Percentiles rank a stretch among this genome's conserved stretches.
Evolutionary conservation across 2,797 vertebrate genomes (phyloP).

Genomic region (Tokudaia tokunoshimensis): DNA sequence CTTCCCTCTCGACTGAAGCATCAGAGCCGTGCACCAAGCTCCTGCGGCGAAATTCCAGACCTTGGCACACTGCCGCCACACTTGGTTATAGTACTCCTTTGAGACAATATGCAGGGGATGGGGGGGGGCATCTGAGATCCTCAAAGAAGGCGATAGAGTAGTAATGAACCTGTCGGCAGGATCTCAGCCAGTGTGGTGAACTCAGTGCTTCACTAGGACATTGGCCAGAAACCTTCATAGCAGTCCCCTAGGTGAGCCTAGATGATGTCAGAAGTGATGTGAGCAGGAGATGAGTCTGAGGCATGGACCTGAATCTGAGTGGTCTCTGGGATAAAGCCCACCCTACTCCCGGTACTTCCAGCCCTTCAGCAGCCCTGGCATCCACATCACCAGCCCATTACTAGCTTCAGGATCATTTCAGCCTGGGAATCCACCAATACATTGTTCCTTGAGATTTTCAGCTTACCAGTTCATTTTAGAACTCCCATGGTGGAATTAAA

Average conservation of each 20-base stretch:
- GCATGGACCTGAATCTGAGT: background rate
- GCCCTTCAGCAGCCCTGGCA: background rate
- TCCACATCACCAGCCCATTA: background rate
- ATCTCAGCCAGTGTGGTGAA: background rate
- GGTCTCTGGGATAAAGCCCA: background rate
- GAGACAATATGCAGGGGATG: too few species aligned
- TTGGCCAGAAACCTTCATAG: background rate
- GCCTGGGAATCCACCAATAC: background rate
- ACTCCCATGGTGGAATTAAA: background rate
- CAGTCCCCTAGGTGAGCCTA: background rate
- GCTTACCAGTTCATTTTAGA: background rate
- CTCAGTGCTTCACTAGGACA: background rate
- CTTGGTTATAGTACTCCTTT: background rate
- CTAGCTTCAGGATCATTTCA: background rate
- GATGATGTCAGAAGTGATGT: background rate
- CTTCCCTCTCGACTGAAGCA: background rate
- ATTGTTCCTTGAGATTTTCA: background rate
- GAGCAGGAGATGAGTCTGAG: background rate
- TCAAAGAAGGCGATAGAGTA: background rate
- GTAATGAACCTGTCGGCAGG: background rate
- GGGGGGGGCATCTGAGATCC: background rate
- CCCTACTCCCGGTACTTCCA: background rate
- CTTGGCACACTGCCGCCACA: background rate
- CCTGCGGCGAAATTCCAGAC: background rate
- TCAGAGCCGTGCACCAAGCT: background rate